Evolutionary conservation across 2,797 vertebrate species (phyloP), one percentile per base, ranked within the genome.

Genomic region (Hemitrygon akajei): DNA sequence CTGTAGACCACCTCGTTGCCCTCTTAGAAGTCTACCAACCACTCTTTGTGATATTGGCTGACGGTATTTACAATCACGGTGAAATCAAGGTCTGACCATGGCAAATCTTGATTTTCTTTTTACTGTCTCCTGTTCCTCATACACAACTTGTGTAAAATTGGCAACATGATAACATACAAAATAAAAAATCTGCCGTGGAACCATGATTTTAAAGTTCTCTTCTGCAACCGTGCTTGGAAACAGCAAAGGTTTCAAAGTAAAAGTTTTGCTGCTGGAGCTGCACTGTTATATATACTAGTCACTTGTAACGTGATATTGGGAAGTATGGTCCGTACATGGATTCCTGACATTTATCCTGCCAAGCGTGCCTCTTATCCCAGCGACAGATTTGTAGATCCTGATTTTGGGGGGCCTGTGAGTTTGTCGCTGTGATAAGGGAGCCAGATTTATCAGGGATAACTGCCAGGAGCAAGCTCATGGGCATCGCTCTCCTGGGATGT

Each of bases 391-490:
- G 18, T 66, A 7, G 60, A 66, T 16, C n/a, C 27, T 63, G 84
- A 87, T 89, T 66, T 63, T 73, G 66, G 18, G 4, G 60, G 30
- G 63, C n/a, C 60, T 37, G 18, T 34, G 18, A 69, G n/a, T 69
- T 63, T 89, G 86, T 37, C 37, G 63, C 63, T 37, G n/a, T 37
- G 60, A 69, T 34, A 37, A 69, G 60, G n/a, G 60, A 89, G 63
- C 86, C 60, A 69, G 86, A 37, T 89, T 89, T 89, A 66, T 89
- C 86, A 89, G 86, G 71, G n/a, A 37, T 89, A 69, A 69, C 22
- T 89, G 86, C 86, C 63, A 89, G 63, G 86, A 69, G 18, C 86
- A 37, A 37, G n/a, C 63, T 89, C 7, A 22, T 69, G 86, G 86
- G 34, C n/a, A 1, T 69, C 34, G 1, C 16, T 66, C 63, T 3